Conservation (phyloP, 2,888 invertebrate genomes). For the Yponomeuta evonymella region DNA sequence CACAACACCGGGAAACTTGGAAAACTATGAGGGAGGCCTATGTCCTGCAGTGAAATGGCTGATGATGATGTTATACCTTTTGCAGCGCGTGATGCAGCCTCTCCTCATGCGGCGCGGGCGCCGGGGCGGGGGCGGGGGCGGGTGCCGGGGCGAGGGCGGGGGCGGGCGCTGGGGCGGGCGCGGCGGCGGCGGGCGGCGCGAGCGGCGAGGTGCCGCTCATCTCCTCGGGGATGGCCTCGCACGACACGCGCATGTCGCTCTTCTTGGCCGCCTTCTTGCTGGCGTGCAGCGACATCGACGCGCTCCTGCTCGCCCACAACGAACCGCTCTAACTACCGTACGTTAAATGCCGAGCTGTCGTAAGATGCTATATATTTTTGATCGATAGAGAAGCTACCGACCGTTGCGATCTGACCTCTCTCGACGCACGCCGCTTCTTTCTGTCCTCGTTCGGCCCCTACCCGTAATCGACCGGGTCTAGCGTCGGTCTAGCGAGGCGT, state of each 20-base stretch:
- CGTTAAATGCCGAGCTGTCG: no score
- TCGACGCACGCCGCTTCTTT: not conserved
- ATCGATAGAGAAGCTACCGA: not conserved
- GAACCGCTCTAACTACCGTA: no score
- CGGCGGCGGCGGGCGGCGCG: constrained; percentile 24
- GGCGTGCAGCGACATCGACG: constrained; percentile 55
- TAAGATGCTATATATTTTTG: not conserved
- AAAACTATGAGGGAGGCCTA: no score
- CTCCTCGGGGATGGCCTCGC: constrained; percentile 94
- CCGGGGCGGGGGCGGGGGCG: constrained; percentile 21
- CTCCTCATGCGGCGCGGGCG: constrained; percentile 76
- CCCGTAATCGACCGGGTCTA: no score
- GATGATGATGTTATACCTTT: constrained; percentile 36
- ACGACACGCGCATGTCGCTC: constrained; percentile 89
- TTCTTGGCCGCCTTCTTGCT: constrained; percentile 80
- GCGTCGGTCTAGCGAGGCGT: no score
- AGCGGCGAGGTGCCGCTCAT: constrained; percentile 87
- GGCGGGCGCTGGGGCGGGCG: not conserved
- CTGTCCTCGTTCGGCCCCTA: not conserved
- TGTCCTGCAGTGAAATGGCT: no score
- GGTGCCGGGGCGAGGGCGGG: not conserved
- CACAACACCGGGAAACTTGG: no score
- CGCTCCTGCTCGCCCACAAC: constrained; percentile 19
- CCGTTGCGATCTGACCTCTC: not conserved
- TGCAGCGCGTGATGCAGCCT: constrained; percentile 79